Conservation (phyloP, 2,797 vertebrate species). For the Coilia nasus region DNA sequence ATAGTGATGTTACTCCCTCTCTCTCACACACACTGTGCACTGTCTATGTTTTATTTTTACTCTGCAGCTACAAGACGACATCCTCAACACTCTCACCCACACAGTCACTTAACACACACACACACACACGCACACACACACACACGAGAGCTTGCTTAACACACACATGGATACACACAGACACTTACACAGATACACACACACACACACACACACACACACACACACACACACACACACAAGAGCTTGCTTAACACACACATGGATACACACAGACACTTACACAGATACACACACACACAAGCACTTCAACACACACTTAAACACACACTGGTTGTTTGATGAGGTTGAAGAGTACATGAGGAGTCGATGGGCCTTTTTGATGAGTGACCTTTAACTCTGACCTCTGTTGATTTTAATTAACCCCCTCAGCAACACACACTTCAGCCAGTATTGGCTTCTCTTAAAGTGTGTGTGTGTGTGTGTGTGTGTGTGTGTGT, state of each 20-base stretch:
- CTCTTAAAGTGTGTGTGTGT: neutral
- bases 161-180: neutral
- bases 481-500: neutral
- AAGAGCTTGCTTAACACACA: neutral
- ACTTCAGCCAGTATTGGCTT: neutral
- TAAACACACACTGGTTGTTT: too few species aligned
- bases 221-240: neutral
- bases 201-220: neutral
- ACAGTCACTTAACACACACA: too few species aligned
- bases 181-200: neutral
- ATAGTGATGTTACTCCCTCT: neutral
- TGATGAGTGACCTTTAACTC: too few species aligned
- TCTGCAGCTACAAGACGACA: too few species aligned
- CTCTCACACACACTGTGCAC: conserved; percentile 26
- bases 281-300: neutral
- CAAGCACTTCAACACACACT: too few species aligned
- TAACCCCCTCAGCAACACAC: too few species aligned
- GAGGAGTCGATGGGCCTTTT: too few species aligned
- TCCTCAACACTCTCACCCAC: neutral
- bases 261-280: neutral
- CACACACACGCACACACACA: too few species aligned
- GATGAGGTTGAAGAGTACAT: too few species aligned
- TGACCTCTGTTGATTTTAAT: too few species aligned
- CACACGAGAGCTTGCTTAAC: neutral
- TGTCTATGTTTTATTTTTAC: too few species aligned